phyloP scores from a whole-genome alignment of 2,113 vertebrate species.

The Caretta caretta region DNA sequence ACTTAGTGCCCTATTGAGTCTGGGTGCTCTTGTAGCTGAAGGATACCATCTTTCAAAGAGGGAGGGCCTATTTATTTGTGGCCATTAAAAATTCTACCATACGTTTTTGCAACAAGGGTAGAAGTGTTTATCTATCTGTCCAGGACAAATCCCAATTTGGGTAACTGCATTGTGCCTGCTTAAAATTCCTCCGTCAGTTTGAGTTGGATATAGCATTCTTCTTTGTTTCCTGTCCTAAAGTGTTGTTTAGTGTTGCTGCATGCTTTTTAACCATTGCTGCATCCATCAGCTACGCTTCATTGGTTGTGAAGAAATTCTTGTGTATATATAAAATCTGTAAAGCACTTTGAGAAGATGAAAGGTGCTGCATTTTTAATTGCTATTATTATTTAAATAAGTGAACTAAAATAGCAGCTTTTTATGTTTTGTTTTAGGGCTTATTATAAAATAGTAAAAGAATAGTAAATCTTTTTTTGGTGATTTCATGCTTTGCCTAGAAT shows the following conservation, averaged over 20 bases:
- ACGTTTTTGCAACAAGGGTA: not conserved
- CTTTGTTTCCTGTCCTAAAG: not conserved
- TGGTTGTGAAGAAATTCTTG: not conserved
- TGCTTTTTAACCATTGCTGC: not conserved
- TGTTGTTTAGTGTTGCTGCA: not conserved
- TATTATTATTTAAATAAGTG: not conserved
- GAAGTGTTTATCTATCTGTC: not conserved
- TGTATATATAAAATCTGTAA: not conserved
- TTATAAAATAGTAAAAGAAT: not conserved
- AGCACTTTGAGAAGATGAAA: not conserved
- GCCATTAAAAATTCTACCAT: not conserved
- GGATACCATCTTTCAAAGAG: not conserved
- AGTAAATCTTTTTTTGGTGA: not conserved
- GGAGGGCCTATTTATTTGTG: not conserved
- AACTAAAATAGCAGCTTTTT: not conserved
- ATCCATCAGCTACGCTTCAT: not conserved
- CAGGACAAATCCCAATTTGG: not conserved
- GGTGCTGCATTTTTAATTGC: not conserved
- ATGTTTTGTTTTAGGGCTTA: not conserved
- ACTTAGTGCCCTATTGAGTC: not conserved
- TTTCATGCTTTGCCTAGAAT: not conserved
- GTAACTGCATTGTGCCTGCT: not conserved
- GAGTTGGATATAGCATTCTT: not conserved
- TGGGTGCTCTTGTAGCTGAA: not conserved
- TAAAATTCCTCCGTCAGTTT: not conserved